These are phyloP conservation scores for Beris chalybata DNA, from an alignment of 2,888 invertebrate species.

Conservation along the genomic window DNA sequence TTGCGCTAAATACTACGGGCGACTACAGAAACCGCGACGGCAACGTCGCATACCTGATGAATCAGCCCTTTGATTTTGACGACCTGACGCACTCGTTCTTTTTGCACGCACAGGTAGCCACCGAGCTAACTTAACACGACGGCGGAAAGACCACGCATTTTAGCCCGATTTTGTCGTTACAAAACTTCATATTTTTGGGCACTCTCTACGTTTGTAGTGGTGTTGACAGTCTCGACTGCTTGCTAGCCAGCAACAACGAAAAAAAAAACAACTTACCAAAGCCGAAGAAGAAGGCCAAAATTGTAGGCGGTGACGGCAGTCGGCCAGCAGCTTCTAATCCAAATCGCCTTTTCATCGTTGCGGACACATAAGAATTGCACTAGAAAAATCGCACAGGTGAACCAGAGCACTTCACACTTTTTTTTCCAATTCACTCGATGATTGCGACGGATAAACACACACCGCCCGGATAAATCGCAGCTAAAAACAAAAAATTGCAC, in stretches of 20 bases:
- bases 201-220: too few species aligned
- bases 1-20: neutral
- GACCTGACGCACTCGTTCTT: too few species aligned
- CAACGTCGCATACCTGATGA: neutral
- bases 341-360: constrained; percentile 17
- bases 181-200: too few species aligned
- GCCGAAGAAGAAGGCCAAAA: constrained; percentile 20
- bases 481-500: neutral
- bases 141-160: too few species aligned
- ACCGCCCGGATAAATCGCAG: constrained; percentile 1
- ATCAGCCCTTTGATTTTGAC: too few species aligned
- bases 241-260: too few species aligned
- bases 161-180: too few species aligned
- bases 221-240: too few species aligned
- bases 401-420: constrained; percentile 13
- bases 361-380: constrained; percentile 17
- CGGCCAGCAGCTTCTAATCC: constrained; percentile 21
- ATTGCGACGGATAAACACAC: constrained; percentile 17
- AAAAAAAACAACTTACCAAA: constrained; percentile 16
- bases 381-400: constrained; percentile 19
- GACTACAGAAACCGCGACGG: neutral
- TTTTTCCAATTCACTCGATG: constrained; percentile 16
- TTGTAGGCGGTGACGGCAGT: constrained; percentile 23
- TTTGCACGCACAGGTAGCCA: too few species aligned
- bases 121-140: too few species aligned